These are phyloP conservation scores for Manis crassicaudata DNA, from an alignment of 2,797 vertebrate genomes.

Conservation along the genomic window DNA sequence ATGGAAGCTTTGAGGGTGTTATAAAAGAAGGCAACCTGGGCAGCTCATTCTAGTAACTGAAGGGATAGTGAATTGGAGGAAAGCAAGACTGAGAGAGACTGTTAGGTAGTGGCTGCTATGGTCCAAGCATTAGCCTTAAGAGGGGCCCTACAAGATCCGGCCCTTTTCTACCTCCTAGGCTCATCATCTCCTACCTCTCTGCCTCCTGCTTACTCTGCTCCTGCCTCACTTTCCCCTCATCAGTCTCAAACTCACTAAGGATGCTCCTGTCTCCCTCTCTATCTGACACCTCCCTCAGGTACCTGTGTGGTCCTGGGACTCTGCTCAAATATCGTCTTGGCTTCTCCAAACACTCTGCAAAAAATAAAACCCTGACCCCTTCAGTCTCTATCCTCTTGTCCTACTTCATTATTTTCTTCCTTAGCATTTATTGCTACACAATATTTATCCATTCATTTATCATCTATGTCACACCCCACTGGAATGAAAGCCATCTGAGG, in stretches of 20 bases:
- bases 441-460: background rate
- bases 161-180: background rate
- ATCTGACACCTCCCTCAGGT: background rate
- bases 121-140: background rate
- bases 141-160: background rate
- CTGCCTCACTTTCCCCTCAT: background rate
- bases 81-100: background rate
- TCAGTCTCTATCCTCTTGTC: background rate
- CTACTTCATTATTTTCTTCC: background rate
- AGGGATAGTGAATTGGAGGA: background rate
- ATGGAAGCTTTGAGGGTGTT: background rate
- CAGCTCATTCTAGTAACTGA: accelerated
- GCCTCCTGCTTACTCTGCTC: background rate
- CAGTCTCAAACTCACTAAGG: background rate
- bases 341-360: background rate
- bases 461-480: background rate
- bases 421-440: background rate
- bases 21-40: background rate
- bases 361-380: background rate
- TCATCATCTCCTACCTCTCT: background rate
- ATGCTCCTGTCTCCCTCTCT: background rate
- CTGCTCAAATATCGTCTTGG: background rate
- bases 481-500: background rate
- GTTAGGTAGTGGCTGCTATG: accelerated
- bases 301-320: background rate